These are phyloP conservation scores for Bombus cullumanus DNA, from an alignment of 1,140 invertebrate genomes.

Conservation along the genomic window DNA sequence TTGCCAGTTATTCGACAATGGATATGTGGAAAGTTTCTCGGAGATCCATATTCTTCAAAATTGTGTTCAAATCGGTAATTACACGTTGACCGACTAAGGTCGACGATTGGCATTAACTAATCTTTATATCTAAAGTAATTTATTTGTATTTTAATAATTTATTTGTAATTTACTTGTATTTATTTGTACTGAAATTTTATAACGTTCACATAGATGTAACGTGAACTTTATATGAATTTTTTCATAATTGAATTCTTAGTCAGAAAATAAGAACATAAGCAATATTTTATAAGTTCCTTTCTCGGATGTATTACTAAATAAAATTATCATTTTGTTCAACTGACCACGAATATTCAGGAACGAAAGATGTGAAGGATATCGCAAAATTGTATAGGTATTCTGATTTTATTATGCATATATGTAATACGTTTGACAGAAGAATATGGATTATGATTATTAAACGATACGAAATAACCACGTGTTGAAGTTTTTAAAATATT, in stretches of 20 bases:
- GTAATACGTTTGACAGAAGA: not conserved
- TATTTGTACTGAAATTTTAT: too few species aligned
- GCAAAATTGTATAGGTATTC: not conserved
- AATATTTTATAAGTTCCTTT: too few species aligned
- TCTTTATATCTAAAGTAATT: not conserved
- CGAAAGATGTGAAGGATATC: not conserved
- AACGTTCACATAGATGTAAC: too few species aligned
- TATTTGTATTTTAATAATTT: too few species aligned
- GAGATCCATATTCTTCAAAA: too few species aligned
- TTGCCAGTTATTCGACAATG: not conserved
- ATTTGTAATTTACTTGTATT: too few species aligned
- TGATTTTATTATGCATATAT: too few species aligned
- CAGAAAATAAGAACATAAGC: too few species aligned
- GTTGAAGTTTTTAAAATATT: not conserved
- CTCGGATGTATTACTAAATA: not conserved
- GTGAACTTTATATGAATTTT: too few species aligned
- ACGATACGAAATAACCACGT: not conserved
- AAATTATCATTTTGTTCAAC: not conserved
- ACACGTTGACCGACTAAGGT: not conserved
- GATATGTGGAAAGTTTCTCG: not conserved
- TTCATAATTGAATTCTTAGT: too few species aligned
- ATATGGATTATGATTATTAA: not conserved
- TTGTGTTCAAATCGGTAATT: not conserved
- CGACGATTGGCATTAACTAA: not conserved
- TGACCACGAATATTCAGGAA: not conserved